These are phyloP conservation scores for Muntiacus muntjak DNA, from an alignment of 2,113 vertebrate species.

Conservation along the genomic window DNA sequence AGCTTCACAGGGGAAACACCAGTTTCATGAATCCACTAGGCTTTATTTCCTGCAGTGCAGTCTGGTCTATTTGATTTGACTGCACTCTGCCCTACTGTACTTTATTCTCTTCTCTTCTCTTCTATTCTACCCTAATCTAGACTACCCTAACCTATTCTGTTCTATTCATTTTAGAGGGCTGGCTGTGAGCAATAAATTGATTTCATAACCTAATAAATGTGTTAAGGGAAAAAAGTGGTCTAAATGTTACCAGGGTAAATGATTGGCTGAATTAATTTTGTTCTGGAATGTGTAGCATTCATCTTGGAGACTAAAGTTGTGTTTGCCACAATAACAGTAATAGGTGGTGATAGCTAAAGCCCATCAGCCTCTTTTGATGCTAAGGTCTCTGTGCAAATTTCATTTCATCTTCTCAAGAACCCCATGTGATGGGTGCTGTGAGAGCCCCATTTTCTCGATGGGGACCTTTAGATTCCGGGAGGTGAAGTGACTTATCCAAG, in stretches of 20 bases:
- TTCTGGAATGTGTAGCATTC: background rate
- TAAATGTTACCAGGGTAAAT: background rate
- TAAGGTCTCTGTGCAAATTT: background rate
- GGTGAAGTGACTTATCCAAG: background rate
- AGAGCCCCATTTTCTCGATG: background rate
- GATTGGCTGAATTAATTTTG: background rate
- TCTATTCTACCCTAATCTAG: background rate
- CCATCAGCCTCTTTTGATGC: background rate
- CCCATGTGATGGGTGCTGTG: background rate
- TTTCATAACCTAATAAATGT: conserved; percentile 5
- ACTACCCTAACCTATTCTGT: background rate
- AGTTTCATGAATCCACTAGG: background rate
- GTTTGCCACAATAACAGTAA: background rate
- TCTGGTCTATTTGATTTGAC: background rate
- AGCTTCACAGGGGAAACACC: background rate
- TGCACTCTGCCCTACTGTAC: background rate
- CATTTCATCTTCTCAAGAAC: background rate
- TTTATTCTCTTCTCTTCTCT: background rate
- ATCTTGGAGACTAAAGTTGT: background rate
- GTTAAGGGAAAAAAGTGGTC: background rate
- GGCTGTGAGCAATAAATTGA: background rate
- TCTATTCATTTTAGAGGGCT: background rate
- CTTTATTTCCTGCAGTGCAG: background rate
- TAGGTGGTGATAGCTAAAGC: background rate
- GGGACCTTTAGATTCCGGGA: background rate